Conservation (phyloP, 2,888 invertebrate genomes). For the Chydorus sphaericus region DNA sequence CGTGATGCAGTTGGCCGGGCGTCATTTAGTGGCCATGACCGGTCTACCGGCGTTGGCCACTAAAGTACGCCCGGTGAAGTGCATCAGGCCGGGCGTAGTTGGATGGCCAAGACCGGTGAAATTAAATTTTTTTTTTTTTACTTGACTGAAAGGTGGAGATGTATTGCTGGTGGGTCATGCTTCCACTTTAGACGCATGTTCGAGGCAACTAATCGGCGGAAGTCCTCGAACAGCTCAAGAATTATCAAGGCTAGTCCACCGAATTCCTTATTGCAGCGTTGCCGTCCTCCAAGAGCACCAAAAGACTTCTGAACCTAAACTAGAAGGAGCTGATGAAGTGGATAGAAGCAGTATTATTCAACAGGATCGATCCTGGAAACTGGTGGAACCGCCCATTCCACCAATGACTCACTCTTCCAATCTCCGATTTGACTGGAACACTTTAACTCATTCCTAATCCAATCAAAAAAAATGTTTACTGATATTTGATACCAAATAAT, state of each 20-base stretch:
- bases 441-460: too few relatives aligned
- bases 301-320: conserved; percentile 24
- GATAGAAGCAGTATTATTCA: conserved; percentile 32
- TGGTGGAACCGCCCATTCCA: conserved; percentile 62
- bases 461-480: too few relatives aligned
- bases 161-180: conserved; percentile 83
- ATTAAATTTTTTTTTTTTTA: conserved; percentile 8
- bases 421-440: conserved; percentile 64
- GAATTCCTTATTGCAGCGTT: conserved; percentile 72
- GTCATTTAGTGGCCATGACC: too few relatives aligned
- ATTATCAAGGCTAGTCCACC: conserved; percentile 53
- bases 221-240: conserved; percentile 46
- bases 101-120: too few relatives aligned
- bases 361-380: too few relatives aligned
- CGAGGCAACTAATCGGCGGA: conserved; percentile 53
- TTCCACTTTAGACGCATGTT: conserved; percentile 70
- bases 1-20: too few relatives aligned
- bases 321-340: conserved; percentile 37
- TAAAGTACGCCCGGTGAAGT: too few relatives aligned
- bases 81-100: too few relatives aligned
- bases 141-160: conserved; percentile 50
- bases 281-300: conserved; percentile 27
- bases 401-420: conserved; percentile 77
- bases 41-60: too few relatives aligned
- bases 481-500: too few relatives aligned